Percentiles rank a stretch among this genome's conserved stretches.
phyloP scores from a whole-genome alignment of 2,888 invertebrate species.

The Bursaphelenchus okinawaensis region DNA sequence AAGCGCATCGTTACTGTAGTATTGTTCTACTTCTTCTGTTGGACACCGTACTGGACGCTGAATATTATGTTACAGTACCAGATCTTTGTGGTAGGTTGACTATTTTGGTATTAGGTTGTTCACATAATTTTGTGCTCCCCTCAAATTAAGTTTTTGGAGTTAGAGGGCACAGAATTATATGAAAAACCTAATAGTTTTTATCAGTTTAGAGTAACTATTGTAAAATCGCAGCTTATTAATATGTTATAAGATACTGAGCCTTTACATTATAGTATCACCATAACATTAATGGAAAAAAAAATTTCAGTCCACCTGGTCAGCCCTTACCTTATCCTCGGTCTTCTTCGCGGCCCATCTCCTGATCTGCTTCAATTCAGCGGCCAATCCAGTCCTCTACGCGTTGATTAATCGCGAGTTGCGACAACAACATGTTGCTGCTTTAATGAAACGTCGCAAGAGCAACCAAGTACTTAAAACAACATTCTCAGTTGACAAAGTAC shows the following conservation, averaged over 20 bases:
- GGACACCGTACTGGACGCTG: conserved; percentile 55
- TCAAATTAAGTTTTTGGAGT: no score
- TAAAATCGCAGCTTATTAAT: no score
- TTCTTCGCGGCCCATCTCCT: conserved; percentile 52
- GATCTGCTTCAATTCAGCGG: conserved; percentile 57
- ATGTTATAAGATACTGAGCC: no score
- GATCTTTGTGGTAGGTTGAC: not conserved
- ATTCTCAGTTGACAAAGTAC: not conserved
- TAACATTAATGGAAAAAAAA: no score
- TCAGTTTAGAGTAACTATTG: no score
- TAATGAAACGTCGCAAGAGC: conserved; percentile 42
- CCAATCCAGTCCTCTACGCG: conserved; percentile 56
- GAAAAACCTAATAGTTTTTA: no score
- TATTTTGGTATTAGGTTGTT: not conserved
- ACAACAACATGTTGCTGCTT: conserved; percentile 48
- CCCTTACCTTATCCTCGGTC: conserved; percentile 44
- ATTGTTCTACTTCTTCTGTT: conserved; percentile 54
- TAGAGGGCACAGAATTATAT: no score
- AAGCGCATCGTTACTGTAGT: conserved; percentile 54
- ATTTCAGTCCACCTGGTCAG: conserved; percentile 43
- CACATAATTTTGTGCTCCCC: no score
- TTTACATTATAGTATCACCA: no score
- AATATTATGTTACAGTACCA: conserved; percentile 50
- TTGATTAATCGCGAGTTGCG: conserved; percentile 54
- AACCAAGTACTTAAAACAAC: not conserved